Evolutionary conservation across 1,140 invertebrate genomes (phyloP), one percentile per base, ranked within the genome.

Genomic region (Stegodyphus dumicola): DNA sequence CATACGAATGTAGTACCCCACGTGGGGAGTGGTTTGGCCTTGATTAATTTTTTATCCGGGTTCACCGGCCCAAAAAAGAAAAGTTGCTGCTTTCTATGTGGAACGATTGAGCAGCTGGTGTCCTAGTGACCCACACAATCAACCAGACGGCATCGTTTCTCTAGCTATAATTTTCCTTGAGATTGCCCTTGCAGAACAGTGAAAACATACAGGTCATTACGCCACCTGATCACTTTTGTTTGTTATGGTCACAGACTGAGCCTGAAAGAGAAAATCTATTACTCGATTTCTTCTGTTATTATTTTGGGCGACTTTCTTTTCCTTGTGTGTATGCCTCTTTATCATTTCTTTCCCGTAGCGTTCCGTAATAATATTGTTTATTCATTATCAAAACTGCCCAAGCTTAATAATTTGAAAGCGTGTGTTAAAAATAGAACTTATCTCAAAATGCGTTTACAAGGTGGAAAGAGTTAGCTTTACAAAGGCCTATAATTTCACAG

Each of bases 21-120:
- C 9, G n/a, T 18, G 48, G 52, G 77, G 77, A 54, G 77, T 56
- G 77, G 66, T 54, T 33, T 79, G 66, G 54, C 77, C 77, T 79
- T 79, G 77, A 79, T 79, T 33, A 54, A 69, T 65, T 56, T 77
- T 79, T 33, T 33, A n/a, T 79, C 77, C 77, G 77, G 77, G 77
- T 79, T 79, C 77, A 64, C 49, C 77, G 77, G 56, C 64, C 77
- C 66, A 79, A 54, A 48, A 13, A 60, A 60, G 13, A 66, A 33
- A 33, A 33, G 33, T 33, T 64, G n/a, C 33, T 33, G 33, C 33
- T 33, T n/a, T 13, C n/a, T 48, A 79, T 70, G n/a, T 69, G 17
- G 77, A 79, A 79, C 77, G 77, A 33, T 18, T n/a, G 51, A 49
- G 49, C 76, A 79, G 49, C 15, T 54, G 77, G 9, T 79, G 66